Conservation (phyloP, 2,888 invertebrate genomes). For the Formica aserva region DNA sequence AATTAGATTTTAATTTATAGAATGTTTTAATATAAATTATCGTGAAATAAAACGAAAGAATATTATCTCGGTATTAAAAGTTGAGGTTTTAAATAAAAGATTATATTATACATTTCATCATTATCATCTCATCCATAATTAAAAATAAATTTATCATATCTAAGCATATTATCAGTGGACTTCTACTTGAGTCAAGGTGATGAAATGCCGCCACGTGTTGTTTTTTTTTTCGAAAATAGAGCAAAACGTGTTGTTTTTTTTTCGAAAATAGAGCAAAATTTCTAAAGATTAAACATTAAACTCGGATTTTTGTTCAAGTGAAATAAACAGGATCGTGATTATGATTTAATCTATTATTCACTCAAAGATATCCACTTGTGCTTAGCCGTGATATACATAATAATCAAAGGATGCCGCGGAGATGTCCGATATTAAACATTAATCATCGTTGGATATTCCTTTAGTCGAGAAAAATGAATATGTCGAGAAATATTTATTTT, state of each 20-base stretch:
- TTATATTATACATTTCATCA: neutral
- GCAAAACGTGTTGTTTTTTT: neutral
- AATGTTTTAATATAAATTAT: neutral
- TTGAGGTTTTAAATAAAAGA: neutral
- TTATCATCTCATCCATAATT: neutral
- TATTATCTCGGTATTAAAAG: neutral
- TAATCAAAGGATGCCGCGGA: neutral
- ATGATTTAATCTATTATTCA: neutral
- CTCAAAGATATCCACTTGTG: neutral
- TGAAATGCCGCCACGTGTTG: neutral
- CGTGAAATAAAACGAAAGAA: conserved; percentile 9
- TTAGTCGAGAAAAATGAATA: neutral
- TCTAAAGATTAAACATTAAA: neutral
- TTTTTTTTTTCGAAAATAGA: neutral
- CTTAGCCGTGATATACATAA: neutral
- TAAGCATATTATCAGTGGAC: neutral
- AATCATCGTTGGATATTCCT: neutral
- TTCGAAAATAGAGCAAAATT: neutral
- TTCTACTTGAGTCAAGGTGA: neutral
- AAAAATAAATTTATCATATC: neutral
- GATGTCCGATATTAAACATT: neutral
- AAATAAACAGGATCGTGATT: neutral
- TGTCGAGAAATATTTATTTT: neutral
- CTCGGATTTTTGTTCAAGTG: neutral
- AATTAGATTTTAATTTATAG: neutral